Evolutionary conservation across 1,140 invertebrate genomes (phyloP).

Genomic region (Drosophila bocki): DNA sequence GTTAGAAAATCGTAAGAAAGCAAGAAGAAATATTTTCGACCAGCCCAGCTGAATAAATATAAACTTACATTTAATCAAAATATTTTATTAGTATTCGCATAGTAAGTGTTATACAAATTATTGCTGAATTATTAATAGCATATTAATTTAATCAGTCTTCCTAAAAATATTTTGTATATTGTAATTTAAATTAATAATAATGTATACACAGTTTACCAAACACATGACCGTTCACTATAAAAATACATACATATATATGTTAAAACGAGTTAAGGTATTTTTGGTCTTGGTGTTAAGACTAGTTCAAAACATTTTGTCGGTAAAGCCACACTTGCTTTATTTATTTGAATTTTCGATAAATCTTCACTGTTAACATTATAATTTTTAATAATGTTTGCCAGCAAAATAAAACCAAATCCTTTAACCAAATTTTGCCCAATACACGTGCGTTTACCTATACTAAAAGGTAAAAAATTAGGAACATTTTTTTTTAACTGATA

Average conservation of each 20-base stretch:
- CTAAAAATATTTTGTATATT: not conserved
- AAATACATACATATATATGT: not conserved
- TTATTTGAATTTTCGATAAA: constrained; percentile 86
- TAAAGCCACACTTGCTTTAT: constrained; percentile 89
- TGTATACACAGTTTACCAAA: not conserved
- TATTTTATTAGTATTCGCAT: not conserved
- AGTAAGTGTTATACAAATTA: not conserved
- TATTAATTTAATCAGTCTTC: not conserved
- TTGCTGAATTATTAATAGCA: not conserved
- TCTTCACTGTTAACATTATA: constrained; percentile 89
- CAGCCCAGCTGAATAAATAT: not conserved
- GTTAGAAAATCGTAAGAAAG: too few species aligned
- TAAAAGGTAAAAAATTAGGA: constrained; percentile 94
- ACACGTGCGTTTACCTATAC: constrained; percentile 93
- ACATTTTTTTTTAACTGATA: constrained; percentile 86
- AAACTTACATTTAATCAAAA: not conserved
- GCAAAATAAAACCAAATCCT: constrained; percentile 90
- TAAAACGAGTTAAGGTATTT: not conserved
- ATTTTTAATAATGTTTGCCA: constrained; percentile 91
- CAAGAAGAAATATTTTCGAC: too few species aligned
- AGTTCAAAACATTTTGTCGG: constrained; percentile 88
- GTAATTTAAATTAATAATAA: not conserved
- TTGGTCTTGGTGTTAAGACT: constrained; percentile 46
- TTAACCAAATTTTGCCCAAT: constrained; percentile 94
- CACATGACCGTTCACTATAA: not conserved